Conservation (phyloP, 2,888 invertebrate species). For the Ernsta delagoae region DNA sequence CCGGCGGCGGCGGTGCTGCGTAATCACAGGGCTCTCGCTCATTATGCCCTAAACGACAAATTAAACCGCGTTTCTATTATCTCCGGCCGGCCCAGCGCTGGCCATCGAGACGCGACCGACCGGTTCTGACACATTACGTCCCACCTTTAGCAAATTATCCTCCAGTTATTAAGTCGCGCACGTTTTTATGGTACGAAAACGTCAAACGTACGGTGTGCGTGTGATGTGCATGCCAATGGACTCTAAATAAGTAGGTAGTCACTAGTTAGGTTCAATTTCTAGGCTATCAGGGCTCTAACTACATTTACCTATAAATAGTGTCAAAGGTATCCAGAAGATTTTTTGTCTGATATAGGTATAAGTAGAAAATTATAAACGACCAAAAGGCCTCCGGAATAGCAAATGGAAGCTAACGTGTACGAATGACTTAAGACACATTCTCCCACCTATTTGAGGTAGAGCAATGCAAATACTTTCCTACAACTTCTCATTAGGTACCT, state of each 20-base stretch:
- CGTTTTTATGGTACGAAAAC: background rate
- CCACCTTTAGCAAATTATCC: conserved; percentile 19
- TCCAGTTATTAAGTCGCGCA: conserved; percentile 39
- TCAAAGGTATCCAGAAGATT: conserved; percentile 46
- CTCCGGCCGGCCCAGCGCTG: conserved; percentile 65
- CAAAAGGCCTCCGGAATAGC: too few species aligned
- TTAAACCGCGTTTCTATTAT: conserved; percentile 85
- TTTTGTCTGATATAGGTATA: too few species aligned
- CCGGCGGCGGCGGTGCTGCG: conserved; percentile 57
- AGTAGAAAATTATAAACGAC: too few species aligned
- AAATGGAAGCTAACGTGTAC: too few species aligned
- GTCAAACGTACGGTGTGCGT: background rate
- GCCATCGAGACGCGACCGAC: conserved; percentile 63
- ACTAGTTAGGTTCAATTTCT: too few species aligned
- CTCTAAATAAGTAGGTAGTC: too few species aligned
- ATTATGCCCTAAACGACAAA: conserved; percentile 85
- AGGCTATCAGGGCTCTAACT: too few species aligned
- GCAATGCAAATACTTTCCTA: too few species aligned
- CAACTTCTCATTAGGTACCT: too few species aligned
- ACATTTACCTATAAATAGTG: too few species aligned
- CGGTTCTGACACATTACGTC: conserved; percentile 56
- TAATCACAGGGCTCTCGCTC: conserved; percentile 85
- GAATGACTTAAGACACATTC: too few species aligned
- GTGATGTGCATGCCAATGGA: background rate
- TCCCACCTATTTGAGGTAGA: too few species aligned